phyloP scores from a whole-genome alignment of 2,797 vertebrate species.

The Pseudochromis fuscus region DNA sequence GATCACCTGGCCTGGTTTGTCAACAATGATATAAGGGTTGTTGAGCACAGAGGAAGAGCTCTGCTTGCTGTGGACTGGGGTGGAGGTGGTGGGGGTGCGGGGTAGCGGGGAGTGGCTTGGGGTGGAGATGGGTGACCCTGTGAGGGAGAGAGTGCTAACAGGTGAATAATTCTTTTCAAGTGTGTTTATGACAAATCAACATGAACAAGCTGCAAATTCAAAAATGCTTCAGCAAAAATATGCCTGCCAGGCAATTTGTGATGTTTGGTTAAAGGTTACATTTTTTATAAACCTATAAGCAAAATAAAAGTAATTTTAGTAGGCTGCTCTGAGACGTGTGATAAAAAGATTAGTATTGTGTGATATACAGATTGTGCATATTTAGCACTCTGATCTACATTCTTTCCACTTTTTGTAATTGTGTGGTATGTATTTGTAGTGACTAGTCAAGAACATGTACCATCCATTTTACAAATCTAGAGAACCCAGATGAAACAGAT shows the following conservation, averaged over 20 bases:
- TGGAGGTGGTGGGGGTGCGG: conserved; percentile 90
- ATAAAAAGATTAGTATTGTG: background rate
- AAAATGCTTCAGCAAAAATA: background rate
- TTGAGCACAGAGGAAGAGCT: conserved; percentile 88
- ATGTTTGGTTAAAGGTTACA: background rate
- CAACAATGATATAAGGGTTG: conserved; percentile 92
- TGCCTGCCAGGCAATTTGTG: background rate
- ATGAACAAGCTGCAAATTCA: background rate
- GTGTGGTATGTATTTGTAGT: too few relatives aligned
- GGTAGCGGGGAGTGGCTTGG: conserved; percentile 95
- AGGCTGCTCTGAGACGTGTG: background rate
- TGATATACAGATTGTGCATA: background rate
- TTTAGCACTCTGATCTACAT: background rate
- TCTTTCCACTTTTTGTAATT: background rate
- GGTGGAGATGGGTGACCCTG: conserved; percentile 97
- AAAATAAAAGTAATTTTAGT: background rate
- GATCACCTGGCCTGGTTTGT: conserved; percentile 92
- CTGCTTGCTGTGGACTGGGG: conserved; percentile 93
- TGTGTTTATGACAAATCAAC: background rate
- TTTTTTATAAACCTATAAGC: background rate
- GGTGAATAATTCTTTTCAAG: background rate
- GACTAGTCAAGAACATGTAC: too few relatives aligned
- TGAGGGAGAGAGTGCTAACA: conserved; percentile 15
- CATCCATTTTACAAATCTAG: conserved; percentile 7
- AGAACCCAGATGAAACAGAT: background rate